Base-by-base conservation (phyloP, 1,140 invertebrate genomes). In the Heliconius himera region DNA sequence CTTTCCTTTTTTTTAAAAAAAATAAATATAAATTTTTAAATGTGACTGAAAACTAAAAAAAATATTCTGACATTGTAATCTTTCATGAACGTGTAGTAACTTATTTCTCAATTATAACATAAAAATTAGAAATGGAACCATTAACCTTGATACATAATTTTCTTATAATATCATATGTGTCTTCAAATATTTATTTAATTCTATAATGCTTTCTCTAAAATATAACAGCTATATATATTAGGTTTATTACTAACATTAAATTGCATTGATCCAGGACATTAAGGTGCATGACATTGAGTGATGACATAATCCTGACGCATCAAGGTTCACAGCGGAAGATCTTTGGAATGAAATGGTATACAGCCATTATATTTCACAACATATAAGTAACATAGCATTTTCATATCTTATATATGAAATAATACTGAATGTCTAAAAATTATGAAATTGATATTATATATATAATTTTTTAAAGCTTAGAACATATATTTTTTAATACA, bases 301-400 rank as follows among this genome's bases (percentile, higher is more conserved):
- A 89, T 85, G 87, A 85, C 84, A 88, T 89, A 87, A 87, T 85
- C 84, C 84, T 83, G 86, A 83, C 83, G 85, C 82, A 74, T 77
- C 83, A 84, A 83, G 81, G 85, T 86, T 86, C 85, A 87, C 82
- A 78, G 83, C 83, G 76, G 88, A 87, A 89, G 89, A 89, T 86
- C 89, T 89, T 90, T 92, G 92, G 90, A 89, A 94, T 94, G 91
- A 92, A 90, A 94, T 94, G 93, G 93, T 94, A 94, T 84, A 66
- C 4, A 66, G 60, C 60, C 60, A 66, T 66, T 29, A 66, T 66
- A 66, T 66, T 13, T 66, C 60, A 66, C n/a, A 22, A 66, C 60
- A 66, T 29, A 66, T 66, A 66, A 16, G 60, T 66, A 66, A 66
- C 60, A 66, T 13, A 26, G n/a, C 2, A 60, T 60, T 60, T 60